phyloP scores from a whole-genome alignment of 2,797 vertebrate genomes.

The Eptatretus atami region DNA sequence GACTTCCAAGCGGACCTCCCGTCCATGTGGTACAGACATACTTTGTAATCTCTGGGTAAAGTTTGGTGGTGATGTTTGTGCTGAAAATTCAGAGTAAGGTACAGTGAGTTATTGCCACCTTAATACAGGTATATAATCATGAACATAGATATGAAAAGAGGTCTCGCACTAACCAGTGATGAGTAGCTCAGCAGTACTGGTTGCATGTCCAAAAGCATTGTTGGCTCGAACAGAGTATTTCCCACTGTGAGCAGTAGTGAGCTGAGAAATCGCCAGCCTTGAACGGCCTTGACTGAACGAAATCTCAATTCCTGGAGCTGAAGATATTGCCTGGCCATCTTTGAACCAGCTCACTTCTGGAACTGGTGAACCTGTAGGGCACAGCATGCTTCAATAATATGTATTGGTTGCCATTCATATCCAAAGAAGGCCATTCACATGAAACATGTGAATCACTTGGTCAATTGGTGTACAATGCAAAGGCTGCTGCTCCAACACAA shows the following conservation, averaged over 20 bases:
- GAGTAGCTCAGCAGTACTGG: conserved; percentile 75
- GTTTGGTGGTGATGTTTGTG: conserved; percentile 63
- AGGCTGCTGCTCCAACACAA: no score
- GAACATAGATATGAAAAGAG: not conserved
- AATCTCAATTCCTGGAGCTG: conserved; percentile 68
- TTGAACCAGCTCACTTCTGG: conserved; percentile 97
- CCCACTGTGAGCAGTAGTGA: conserved; percentile 55
- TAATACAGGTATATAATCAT: not conserved
- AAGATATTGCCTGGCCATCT: conserved; percentile 85
- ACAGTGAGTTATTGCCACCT: no score
- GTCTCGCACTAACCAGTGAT: conserved; percentile 34
- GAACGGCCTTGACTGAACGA: conserved; percentile 88
- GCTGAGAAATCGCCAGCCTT: conserved; percentile 50
- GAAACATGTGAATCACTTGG: no score
- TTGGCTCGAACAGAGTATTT: conserved; percentile 77
- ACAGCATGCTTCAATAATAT: no score
- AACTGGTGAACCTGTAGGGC: conserved; percentile 45
- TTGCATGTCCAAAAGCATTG: conserved; percentile 88
- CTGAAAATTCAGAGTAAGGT: conserved; percentile 14
- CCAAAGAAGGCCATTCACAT: no score
- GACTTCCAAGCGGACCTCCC: conserved; percentile 70
- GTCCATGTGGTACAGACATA: conserved; percentile 62
- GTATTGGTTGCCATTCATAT: no score
- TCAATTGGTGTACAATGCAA: no score
- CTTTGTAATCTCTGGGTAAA: conserved; percentile 85